Conservation (phyloP, 2,113 vertebrate genomes). For the Todiramphus saurophagus region DNA sequence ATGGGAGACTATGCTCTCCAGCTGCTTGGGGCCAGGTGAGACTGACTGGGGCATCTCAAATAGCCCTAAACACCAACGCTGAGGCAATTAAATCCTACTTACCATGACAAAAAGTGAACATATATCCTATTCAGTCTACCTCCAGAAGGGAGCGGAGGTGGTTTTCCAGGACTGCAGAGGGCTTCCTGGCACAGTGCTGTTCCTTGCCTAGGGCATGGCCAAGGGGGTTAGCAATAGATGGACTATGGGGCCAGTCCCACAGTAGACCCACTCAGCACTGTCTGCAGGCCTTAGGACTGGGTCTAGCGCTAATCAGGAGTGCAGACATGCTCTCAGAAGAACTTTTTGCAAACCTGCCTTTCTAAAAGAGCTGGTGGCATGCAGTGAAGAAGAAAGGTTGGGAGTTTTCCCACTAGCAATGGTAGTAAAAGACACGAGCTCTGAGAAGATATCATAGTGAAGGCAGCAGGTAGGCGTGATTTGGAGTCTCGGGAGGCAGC, state of each 20-base stretch:
- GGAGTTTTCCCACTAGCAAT: background rate
- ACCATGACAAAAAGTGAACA: background rate
- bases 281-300: background rate
- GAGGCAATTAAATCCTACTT: background rate
- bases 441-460: background rate
- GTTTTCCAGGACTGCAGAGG: background rate
- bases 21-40: background rate
- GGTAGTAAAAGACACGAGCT: background rate
- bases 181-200: background rate
- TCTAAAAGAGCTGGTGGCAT: background rate
- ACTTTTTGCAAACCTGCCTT: background rate
- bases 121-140: background rate
- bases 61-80: background rate
- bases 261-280: background rate
- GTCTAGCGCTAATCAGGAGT: background rate
- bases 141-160: background rate
- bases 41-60: background rate
- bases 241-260: background rate
- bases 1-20: background rate
- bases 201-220: background rate
- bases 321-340: background rate
- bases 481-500: background rate
- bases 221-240: background rate
- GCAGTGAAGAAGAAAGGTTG: background rate
- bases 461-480: background rate